Conservation (phyloP, 2,888 invertebrate species). For the Scaptomyza cyrtandrae region DNA sequence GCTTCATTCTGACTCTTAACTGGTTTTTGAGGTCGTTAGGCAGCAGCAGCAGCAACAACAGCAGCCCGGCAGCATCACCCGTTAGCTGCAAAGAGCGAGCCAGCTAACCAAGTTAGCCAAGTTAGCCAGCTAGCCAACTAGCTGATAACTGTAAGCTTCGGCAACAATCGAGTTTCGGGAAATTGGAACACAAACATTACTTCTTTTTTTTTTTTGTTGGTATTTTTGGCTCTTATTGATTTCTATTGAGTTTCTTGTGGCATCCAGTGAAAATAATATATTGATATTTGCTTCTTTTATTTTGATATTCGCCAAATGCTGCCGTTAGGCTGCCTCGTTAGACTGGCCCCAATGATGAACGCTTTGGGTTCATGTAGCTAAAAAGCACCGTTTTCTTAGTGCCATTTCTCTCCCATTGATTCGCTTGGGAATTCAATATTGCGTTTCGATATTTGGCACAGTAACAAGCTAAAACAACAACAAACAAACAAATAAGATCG, state of each 20-base stretch:
- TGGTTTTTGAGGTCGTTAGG: slow-evolving; percentile 71
- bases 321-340: slow-evolving; percentile 57
- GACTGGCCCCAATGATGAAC: slow-evolving; percentile 57
- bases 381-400: slow-evolving; percentile 26
- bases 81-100: slow-evolving; percentile 45
- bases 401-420: slow-evolving; percentile 8
- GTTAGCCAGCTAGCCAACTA: slow-evolving; percentile 5
- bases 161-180: slow-evolving; percentile 51
- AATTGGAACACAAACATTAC: slow-evolving; percentile 53
- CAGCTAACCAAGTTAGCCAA: background rate
- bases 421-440: slow-evolving; percentile 14
- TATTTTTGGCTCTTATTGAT: slow-evolving; percentile 55
- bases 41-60: slow-evolving; percentile 30
- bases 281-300: slow-evolving; percentile 2
- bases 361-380: slow-evolving; percentile 8
- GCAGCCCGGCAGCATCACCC: slow-evolving; percentile 52
- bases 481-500: too few relatives aligned
- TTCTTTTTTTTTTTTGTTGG: background rate
- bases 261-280: slow-evolving; percentile 55
- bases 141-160: slow-evolving; percentile 52
- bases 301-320: slow-evolving; percentile 30
- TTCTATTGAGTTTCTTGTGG: slow-evolving; percentile 31
- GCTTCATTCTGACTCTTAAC: slow-evolving; percentile 52
- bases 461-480: background rate
- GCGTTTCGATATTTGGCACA: slow-evolving; percentile 8